phyloP scores from a whole-genome alignment of 2,113 vertebrate genomes.

The Laticauda laticaudata region DNA sequence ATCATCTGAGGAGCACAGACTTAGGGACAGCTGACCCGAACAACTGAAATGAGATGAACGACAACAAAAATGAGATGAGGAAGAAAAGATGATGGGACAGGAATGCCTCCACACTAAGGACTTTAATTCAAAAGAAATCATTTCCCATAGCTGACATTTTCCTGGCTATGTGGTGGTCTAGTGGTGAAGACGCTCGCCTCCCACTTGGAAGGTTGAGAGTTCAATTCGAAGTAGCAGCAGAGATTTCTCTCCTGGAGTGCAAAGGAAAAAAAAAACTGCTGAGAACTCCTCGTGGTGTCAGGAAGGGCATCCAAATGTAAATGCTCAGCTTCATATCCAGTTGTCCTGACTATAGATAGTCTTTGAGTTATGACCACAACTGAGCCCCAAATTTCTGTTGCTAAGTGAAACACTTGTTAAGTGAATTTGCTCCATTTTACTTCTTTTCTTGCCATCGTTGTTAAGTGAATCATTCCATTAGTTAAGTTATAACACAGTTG shows the following conservation, averaged over 20 bases:
- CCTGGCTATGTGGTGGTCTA: neutral
- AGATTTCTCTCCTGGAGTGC: neutral
- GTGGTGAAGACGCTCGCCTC: neutral
- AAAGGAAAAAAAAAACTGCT: neutral
- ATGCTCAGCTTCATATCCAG: neutral
- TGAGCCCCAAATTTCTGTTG: too few relatives aligned
- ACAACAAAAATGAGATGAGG: neutral
- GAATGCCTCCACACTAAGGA: neutral
- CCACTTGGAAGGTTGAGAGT: neutral
- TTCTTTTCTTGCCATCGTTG: too few relatives aligned
- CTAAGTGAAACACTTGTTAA: too few relatives aligned
- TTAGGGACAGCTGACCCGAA: neutral
- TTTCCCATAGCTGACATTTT: neutral
- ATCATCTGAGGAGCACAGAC: neutral
- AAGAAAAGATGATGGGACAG: neutral
- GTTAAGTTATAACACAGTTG: too few relatives aligned
- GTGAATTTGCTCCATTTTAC: too few relatives aligned
- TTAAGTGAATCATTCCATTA: too few relatives aligned
- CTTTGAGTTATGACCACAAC: too few relatives aligned
- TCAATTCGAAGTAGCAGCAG: neutral
- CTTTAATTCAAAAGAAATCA: neutral
- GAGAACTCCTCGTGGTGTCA: neutral
- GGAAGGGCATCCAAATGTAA: neutral
- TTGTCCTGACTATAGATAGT: neutral
- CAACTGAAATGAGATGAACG: neutral